Conservation (phyloP, 53 echinoderm and acorn worm species). For the Glandiceps talaboti region DNA sequence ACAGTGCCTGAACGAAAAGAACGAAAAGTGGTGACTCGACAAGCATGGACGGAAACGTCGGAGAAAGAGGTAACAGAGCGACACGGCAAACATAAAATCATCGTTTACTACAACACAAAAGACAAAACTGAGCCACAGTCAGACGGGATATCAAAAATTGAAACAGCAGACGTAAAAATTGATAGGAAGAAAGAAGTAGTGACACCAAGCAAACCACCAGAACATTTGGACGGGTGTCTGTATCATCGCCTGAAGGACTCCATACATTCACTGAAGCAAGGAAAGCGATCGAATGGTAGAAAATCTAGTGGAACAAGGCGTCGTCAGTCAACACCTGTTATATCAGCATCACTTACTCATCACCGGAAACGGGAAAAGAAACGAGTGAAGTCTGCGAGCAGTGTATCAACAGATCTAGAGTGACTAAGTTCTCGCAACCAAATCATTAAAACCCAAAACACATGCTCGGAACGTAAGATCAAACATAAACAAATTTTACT, state of each 20-base stretch:
- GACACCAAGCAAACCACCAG: background rate
- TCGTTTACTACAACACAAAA: background rate
- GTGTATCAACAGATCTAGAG: background rate
- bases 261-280: background rate
- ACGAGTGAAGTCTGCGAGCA: background rate
- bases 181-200: background rate
- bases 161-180: background rate
- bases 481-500: no score
- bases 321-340: background rate
- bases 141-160: background rate
- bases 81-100: background rate
- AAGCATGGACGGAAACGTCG: background rate
- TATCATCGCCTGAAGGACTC: background rate
- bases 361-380: background rate
- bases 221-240: background rate
- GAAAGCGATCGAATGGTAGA: background rate
- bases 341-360: background rate
- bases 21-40: background rate
- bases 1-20: background rate
- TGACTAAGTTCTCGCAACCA: no score
- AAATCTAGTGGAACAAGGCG: background rate
- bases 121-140: background rate
- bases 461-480: no score
- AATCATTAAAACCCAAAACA: no score
- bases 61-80: background rate